Evolutionary conservation across 2,888 invertebrate species (phyloP), one percentile per base, ranked within the genome.

Genomic region (Xestia c-nigrum): DNA sequence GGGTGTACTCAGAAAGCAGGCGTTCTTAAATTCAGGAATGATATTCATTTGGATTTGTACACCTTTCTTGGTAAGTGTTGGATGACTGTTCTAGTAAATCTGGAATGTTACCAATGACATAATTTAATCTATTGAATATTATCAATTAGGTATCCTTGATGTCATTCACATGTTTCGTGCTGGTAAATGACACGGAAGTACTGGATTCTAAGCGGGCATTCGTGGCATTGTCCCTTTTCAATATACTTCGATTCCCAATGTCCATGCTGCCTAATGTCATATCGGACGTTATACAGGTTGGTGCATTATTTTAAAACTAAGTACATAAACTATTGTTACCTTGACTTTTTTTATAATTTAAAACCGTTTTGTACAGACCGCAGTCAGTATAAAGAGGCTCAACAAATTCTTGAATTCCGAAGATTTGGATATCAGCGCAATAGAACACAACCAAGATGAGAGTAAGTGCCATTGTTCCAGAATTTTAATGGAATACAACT

Each of bases 211-310:
- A 98, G 95, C 99, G 98, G 94, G 99, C 99, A 91, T 99, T 99
- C 97, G 99, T 99, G 89, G 98, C 99, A 90, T 97, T 99, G 92
- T 98, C 99, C 93, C 98, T 99, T 94, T 99, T 99, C 98, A 99
- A 99, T 97, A 99, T 99, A 91, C 98, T 99, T 91, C 98, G 99
- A 94, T 99, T 99, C 94, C 99, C 99, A 90, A 97, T 99, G 96
- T 98, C 99, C 92, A 98, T 99, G 98, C 97, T 99, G 95, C 99
- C 99, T 92, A 99, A 99, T 98, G 98, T 99, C 97, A 98, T 99
- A 93, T 98, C 98, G 92, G 98, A 98, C 96, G 97, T 98, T 95
- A 98, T 99, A 92, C 98, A 98, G 98, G 98, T 98, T 97, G 97
- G 98, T 97, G 5, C 9, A 47, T 70, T 80, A 3, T 40, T 40